These are phyloP conservation scores for Dryobotodes eremita DNA, from an alignment of 2,888 invertebrate species.

Conservation along the genomic window DNA sequence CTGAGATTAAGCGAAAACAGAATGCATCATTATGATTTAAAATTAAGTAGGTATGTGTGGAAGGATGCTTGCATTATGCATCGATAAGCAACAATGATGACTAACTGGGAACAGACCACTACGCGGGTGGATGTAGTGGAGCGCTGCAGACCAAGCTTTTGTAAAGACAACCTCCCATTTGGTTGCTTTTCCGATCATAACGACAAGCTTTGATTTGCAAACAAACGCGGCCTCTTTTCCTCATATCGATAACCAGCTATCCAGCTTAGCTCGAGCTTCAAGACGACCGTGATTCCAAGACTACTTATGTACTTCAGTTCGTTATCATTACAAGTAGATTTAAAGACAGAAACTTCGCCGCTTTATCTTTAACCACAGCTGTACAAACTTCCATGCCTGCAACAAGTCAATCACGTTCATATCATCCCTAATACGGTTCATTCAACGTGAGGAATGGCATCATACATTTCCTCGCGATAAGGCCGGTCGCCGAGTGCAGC, in stretches of 20 bases:
- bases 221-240: background rate
- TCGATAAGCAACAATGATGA: conserved; percentile 11
- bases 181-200: background rate
- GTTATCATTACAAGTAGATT: background rate
- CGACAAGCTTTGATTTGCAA: background rate
- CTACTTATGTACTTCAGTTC: background rate
- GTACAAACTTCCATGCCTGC: background rate
- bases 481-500: conserved; percentile 16
- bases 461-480: conserved; percentile 43
- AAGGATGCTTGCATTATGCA: background rate
- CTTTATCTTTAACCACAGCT: background rate
- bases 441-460: conserved; percentile 23
- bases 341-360: background rate
- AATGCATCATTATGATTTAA: background rate
- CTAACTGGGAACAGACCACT: background rate
- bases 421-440: conserved; percentile 19
- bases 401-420: background rate
- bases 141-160: background rate
- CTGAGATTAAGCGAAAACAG: conserved; percentile 1
- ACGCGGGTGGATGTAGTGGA: background rate
- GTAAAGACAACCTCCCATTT: background rate
- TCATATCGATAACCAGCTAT: background rate
- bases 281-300: background rate
- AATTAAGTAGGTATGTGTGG: background rate
- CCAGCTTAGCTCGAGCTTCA: background rate